These are phyloP conservation scores for Perizoma affinitatum DNA, from an alignment of 2,888 invertebrate species.

Conservation along the genomic window DNA sequence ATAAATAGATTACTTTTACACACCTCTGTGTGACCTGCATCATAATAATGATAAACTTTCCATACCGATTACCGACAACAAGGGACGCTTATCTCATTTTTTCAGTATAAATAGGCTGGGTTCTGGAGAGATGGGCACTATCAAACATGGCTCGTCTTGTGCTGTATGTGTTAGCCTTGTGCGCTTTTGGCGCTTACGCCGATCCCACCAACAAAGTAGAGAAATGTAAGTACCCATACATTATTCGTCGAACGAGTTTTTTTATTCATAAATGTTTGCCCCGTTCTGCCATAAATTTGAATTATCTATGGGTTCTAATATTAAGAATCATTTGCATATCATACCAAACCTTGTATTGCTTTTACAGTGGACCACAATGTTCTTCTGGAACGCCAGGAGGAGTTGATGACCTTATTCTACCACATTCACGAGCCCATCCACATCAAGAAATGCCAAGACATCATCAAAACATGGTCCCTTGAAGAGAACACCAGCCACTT, in stretches of 20 bases:
- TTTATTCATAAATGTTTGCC: neutral
- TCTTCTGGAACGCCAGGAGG: conserved; percentile 67
- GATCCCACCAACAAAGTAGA: conserved; percentile 52
- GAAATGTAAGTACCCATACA: conserved; percentile 63
- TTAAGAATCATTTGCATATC: no score
- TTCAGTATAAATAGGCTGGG: conserved; percentile 48
- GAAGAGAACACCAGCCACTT: conserved; percentile 78
- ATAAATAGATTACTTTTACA: conserved; percentile 4
- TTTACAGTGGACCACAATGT: conserved; percentile 79
- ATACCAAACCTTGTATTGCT: conserved; percentile 13
- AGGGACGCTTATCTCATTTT: conserved; percentile 29
- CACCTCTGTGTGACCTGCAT: conserved; percentile 13
- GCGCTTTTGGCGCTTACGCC: conserved; percentile 59
- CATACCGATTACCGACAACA: conserved; percentile 9
- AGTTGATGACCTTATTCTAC: conserved; percentile 71
- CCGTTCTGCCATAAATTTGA: no score
- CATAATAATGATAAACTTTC: conserved; percentile 16
- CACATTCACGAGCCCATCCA: conserved; percentile 85
- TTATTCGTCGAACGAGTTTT: conserved; percentile 18
- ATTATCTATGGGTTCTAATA: no score
- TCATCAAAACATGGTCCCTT: conserved; percentile 79
- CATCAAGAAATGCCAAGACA: conserved; percentile 73
- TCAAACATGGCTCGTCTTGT: conserved; percentile 66
- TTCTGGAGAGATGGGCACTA: conserved; percentile 44
- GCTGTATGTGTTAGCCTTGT: conserved; percentile 65